Evolutionary conservation across 2,888 invertebrate genomes (phyloP).

Genomic region (Synanthedon myopaeformis): DNA sequence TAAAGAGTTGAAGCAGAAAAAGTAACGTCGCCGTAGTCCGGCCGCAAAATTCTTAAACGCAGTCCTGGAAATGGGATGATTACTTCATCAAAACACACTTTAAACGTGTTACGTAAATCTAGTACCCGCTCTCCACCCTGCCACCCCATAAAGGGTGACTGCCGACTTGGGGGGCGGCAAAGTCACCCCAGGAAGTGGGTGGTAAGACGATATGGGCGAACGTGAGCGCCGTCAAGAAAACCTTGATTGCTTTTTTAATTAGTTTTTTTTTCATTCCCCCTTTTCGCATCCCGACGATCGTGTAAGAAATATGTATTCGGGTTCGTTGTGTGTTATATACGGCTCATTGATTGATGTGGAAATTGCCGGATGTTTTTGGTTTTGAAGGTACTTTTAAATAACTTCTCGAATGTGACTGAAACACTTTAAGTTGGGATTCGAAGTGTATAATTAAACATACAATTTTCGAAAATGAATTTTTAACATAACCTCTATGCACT

Average conservation of each 20-base stretch:
- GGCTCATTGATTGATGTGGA: constrained; percentile 20
- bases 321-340: constrained; percentile 33
- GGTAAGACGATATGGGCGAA: constrained; percentile 72
- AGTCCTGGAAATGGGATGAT: constrained; percentile 68
- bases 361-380: background rate
- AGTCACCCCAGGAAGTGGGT: constrained; percentile 44
- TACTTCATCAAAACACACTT: constrained; percentile 72
- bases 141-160: constrained; percentile 50
- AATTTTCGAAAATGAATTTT: too few species aligned
- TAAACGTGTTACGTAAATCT: constrained; percentile 72
- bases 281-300: constrained; percentile 61
- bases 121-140: constrained; percentile 49
- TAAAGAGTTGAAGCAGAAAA: constrained; percentile 55
- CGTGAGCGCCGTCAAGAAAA: constrained; percentile 72
- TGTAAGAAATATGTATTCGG: constrained; percentile 61
- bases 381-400: background rate
- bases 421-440: too few species aligned
- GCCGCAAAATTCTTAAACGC: constrained; percentile 68
- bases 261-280: constrained; percentile 64
- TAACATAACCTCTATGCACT: too few species aligned
- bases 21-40: constrained; percentile 44
- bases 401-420: too few species aligned
- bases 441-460: too few species aligned
- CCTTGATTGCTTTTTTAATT: constrained; percentile 72
- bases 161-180: constrained; percentile 22